Evolutionary conservation across 2,797 vertebrate species (phyloP), one percentile per base, ranked within the genome.

Genomic region (Mormyrus proboscirostris): DNA sequence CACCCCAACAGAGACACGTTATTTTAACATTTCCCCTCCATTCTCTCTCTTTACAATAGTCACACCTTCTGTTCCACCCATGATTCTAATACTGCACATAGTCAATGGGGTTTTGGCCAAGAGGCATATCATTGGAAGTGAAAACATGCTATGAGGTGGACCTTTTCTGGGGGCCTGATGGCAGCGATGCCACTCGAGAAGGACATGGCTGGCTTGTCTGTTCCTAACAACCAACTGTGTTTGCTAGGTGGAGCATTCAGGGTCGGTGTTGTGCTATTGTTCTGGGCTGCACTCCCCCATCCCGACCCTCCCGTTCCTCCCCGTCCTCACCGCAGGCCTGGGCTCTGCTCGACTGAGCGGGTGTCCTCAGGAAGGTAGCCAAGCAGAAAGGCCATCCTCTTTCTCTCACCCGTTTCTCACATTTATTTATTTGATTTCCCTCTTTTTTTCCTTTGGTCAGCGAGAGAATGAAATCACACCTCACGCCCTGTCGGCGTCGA

Each of bases 351-450:
- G 91, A 95, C 95, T 87, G 89, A 97, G 95, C 95, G 95, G 96
- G 94, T 93, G 94, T 94, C 94, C 95, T 97, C 96, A 96, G 95
- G 96, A 96, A 97, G 94, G 93, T 95, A 96, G 91, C 95, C 94
- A 96, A 97, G 97, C 97, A 96, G 96, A 98, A 97, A 98, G 94
- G 92, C 90, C 87, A 94, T 94, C 93, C 94, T 94, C 95, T 95
- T 95, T 94, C 93, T 93, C 94, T 95, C 94, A 94, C 93, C 94
- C 91, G 94, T 95, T 97, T 97, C 97, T 97, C 97, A 97, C 97
- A 97, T 99, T 97, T 98, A 97, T 98, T 98, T 97, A 98, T 97
- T 96, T 96, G 96, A 95, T 97, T 96, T 96, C 95, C 94, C 84
- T 94, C 95, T 38, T 73, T 96, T 96, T 96, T 95, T 97, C 96